Evolutionary conservation across 2,888 invertebrate genomes (phyloP).

Genomic region (Melanophora roralis): DNA sequence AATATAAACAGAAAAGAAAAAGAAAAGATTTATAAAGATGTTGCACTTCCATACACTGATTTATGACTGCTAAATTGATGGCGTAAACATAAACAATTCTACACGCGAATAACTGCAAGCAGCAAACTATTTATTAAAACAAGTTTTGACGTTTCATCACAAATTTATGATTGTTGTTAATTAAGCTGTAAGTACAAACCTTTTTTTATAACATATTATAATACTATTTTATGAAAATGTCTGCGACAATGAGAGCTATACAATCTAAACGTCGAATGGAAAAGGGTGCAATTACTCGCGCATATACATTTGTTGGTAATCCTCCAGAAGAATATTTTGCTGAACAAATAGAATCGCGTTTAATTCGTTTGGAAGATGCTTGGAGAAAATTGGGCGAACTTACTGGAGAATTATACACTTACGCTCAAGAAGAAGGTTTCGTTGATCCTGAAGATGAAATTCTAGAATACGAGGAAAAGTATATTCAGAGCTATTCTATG

Average conservation of each 20-base stretch:
- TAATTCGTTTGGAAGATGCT: background rate
- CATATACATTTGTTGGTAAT: background rate
- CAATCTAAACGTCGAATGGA: background rate
- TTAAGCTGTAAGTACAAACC: background rate
- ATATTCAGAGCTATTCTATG: background rate
- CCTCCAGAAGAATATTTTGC: background rate
- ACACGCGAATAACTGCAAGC: too few species aligned
- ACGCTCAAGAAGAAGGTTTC: background rate
- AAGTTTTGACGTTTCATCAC: too few species aligned
- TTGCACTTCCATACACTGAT: too few species aligned
- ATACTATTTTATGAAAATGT: background rate
- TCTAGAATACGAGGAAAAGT: background rate
- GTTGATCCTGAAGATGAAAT: slow-evolving; percentile 8
- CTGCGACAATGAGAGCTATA: background rate
- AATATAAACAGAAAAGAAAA: too few species aligned
- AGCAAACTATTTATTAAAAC: too few species aligned
- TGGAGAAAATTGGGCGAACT: background rate
- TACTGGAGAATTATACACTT: background rate
- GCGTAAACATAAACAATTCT: too few species aligned
- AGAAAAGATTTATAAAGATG: too few species aligned
- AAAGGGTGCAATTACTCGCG: slow-evolving; percentile 1
- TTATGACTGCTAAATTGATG: too few species aligned
- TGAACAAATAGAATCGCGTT: background rate
- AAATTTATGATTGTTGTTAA: too few species aligned
- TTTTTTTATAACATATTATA: too few species aligned